phyloP scores from a whole-genome alignment of 2,888 invertebrate species.

The Perdita meconis region DNA sequence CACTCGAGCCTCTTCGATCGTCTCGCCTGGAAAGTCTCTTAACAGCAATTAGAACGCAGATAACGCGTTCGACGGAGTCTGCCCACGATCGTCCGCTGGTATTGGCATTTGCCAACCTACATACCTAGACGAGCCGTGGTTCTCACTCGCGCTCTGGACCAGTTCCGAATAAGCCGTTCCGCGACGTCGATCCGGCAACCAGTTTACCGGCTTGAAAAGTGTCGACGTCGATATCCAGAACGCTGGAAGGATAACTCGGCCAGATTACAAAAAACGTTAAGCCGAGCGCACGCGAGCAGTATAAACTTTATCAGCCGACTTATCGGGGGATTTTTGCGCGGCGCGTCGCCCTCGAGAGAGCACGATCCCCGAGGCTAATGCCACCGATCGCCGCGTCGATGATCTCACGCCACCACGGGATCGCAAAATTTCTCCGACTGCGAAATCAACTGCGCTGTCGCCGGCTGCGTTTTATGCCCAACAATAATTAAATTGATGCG shows the following conservation, averaged over 20 bases:
- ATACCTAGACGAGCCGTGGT: conserved; percentile 51
- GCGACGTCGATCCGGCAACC: conserved; percentile 43
- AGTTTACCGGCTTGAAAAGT: conserved; percentile 46
- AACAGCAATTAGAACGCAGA: conserved; percentile 72
- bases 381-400: conserved; percentile 42
- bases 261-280: conserved; percentile 19
- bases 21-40: conserved; percentile 10
- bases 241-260: conserved; percentile 21
- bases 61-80: conserved; percentile 59
- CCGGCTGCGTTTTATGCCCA: conserved; percentile 20
- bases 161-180: conserved; percentile 29
- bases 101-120: conserved; percentile 65
- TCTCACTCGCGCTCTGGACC: conserved; percentile 14
- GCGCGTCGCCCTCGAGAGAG: neutral
- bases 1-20: neutral
- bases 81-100: conserved; percentile 47
- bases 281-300: conserved; percentile 32
- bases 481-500: conserved; percentile 37
- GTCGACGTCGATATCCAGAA: conserved; percentile 29
- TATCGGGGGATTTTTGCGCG: conserved; percentile 28
- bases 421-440: conserved; percentile 6
- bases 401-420: conserved; percentile 35
- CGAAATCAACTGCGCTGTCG: conserved; percentile 9
- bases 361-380: conserved; percentile 28
- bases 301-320: conserved; percentile 29